Base-by-base conservation (phyloP, 2,888 invertebrate genomes). In the Chirona hameri region DNA sequence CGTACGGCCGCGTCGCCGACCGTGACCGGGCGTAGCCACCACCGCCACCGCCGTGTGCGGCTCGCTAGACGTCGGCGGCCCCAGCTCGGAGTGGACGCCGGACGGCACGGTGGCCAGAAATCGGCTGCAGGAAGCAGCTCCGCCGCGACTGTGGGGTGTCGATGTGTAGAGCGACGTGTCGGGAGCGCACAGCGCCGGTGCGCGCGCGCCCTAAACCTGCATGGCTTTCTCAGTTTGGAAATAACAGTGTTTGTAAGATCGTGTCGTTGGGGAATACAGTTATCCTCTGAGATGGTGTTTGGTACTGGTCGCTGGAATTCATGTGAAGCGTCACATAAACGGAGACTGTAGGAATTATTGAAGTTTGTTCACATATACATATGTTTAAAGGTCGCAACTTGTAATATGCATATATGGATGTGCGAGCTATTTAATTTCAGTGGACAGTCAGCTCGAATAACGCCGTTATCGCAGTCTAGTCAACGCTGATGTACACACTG, bases 171-270 rank as follows among this genome's bases (percentile, higher is more conserved):
- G 29, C 48, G 29, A 1, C 69, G 29, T 14, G 69, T 3, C 29
- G 29, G 9, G n/a, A 14, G 69, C 29, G 69, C n/a, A 27, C 29
- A 29, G 29, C 29, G 2, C 29, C 14, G 29, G 69, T 7, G n/a
- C 1, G 29, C 29, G 69, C 29, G 29, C 29, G 14, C n/a, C 29
- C n/a, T 29, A 69, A 69, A 69, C 69, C 29, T 69, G 69, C 69
- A 69, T 69, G 69, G 69, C 69, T 69, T 69, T 69, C 69, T 29
- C 69, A 29, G 69, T 29, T 69, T 69, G 31, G 39, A 76, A 76
- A 76, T 76, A 76, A 76, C 76, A 39, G 76, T 76, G 76, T 39
- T 76, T 76, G 76, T 39, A 15, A 18, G 15, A 14, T n/a, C 21
- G 39, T 76, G 15, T 76, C 76, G 76, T 27, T 27, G 21, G 29